These are phyloP conservation scores for Panagrolaimus sp. DNA, from an alignment of 1,140 invertebrate species.

Conservation along the genomic window DNA sequence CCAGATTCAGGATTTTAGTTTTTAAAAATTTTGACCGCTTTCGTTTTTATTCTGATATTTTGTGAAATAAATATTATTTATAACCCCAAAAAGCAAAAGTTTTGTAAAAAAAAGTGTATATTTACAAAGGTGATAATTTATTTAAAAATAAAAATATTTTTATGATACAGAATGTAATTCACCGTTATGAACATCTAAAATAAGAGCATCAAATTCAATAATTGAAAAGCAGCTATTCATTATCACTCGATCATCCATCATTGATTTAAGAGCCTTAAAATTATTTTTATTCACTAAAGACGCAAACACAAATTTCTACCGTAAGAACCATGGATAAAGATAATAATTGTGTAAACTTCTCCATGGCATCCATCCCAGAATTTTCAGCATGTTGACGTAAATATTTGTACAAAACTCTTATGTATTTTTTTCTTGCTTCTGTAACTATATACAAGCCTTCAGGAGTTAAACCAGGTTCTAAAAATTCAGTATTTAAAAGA, in stretches of 20 bases:
- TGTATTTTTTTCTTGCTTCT: constrained; percentile 2
- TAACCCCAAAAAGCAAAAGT: background rate
- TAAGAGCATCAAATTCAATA: constrained; percentile 1
- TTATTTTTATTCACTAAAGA: no score
- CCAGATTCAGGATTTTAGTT: background rate
- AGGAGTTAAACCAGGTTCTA: constrained; percentile 3
- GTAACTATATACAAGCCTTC: background rate
- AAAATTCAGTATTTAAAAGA: background rate
- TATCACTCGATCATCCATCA: constrained; percentile 8
- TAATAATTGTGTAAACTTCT: background rate
- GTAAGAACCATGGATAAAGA: background rate
- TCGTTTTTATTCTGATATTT: no score
- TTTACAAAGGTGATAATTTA: background rate
- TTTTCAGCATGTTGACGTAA: background rate
- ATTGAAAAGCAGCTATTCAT: constrained; percentile 11
- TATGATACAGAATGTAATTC: background rate
- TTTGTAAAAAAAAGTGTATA: background rate
- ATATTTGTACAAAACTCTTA: constrained; percentile 1
- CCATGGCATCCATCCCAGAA: background rate
- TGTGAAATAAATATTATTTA: constrained; percentile 10
- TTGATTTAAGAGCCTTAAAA: constrained; percentile 13
- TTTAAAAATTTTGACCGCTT: no score
- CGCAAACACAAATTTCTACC: background rate
- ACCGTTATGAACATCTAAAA: constrained; percentile 5
- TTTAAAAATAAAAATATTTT: no score